Evolutionary conservation across 2,888 invertebrate species (phyloP), one percentile per base, ranked within the genome.

Genomic region (Xestobium rufovillosum): DNA sequence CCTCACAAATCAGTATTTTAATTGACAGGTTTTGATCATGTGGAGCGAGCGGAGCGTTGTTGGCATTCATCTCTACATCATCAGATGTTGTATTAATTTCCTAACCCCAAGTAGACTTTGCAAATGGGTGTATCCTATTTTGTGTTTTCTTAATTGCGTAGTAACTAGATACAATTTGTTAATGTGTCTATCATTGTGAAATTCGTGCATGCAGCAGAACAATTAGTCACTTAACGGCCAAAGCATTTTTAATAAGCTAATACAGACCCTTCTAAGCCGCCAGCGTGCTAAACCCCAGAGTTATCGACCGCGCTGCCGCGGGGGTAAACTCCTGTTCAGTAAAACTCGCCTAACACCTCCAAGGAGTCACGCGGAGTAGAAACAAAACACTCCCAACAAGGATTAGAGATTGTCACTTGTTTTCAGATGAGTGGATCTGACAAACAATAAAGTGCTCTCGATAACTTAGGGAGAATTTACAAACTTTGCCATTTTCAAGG

Each of bases 361-460:
- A 50, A 54, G 54, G 55, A 56, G 55, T 57, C 56, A 56, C 56
- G 56, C 56, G 52, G 55, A 50, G 51, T 48, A 56, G 53, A 58
- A 58, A 56, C 56, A 57, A 56, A 55, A 55, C 56, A 55, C 54
- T 55, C 53, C 53, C 54, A 52, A 55, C 56, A 52, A 55, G 54
- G 54, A 56, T 56, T 55, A 56, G 56, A 57, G 55, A 56, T 56
- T 56, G 57, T 57, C 56, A 56, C 55, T 56, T 55, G 57, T 53
- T 55, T 57, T 54, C 56, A 50, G 55, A 55, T 50, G 57, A 56
- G 55, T 55, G 53, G 57, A 56, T 56, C 53, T 47, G 44, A 48
- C 45, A 48, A 55, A 55, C 55, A 56, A 56, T 56, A 55, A 55
- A 55, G 52, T 52, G 49, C 53, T 38, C 51, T 48, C 51, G 48